Evolutionary conservation across 2,113 vertebrate species (phyloP).

Genomic region (Colistium nudipinnis): DNA sequence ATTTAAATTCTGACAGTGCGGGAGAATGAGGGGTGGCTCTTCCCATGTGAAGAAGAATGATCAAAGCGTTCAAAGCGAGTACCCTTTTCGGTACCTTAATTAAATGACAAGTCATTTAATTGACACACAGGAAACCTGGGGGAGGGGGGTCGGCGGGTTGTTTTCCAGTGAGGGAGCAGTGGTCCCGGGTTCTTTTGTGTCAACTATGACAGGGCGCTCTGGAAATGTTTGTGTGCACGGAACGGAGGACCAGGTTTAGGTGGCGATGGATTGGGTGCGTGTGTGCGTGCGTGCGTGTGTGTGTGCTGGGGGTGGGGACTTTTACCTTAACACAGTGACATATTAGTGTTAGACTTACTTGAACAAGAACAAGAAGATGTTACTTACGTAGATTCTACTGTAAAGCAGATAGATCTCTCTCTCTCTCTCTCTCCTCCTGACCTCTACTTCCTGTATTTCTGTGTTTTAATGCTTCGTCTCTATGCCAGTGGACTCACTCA

Average conservation of each 20-base stretch:
- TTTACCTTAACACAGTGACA: slow-evolving; percentile 54
- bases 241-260: slow-evolving; percentile 29
- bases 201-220: slow-evolving; percentile 2
- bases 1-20: too few relatives aligned
- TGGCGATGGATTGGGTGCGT: slow-evolving; percentile 5
- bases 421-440: slow-evolving; percentile 79
- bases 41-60: too few relatives aligned
- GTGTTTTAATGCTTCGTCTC: slow-evolving; percentile 79
- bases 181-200: slow-evolving; percentile 3
- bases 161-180: neutral
- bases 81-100: too few relatives aligned
- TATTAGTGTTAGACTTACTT: slow-evolving; percentile 76
- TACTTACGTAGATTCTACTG: slow-evolving; percentile 75
- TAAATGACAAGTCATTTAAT: too few relatives aligned
- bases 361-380: slow-evolving; percentile 68
- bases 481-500: slow-evolving; percentile 80
- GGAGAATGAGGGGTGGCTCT: too few relatives aligned
- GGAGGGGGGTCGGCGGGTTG: neutral
- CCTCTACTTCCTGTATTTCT: slow-evolving; percentile 77
- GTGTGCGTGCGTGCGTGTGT: slow-evolving; percentile 3
- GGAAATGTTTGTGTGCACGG: slow-evolving; percentile 1
- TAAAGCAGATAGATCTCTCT: slow-evolving; percentile 75
- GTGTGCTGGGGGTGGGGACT: neutral
- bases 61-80: too few relatives aligned
- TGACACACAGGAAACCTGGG: slow-evolving; percentile 10